These are phyloP conservation scores for Festucalex cinctus DNA, from an alignment of 2,113 vertebrate species.

Conservation along the genomic window DNA sequence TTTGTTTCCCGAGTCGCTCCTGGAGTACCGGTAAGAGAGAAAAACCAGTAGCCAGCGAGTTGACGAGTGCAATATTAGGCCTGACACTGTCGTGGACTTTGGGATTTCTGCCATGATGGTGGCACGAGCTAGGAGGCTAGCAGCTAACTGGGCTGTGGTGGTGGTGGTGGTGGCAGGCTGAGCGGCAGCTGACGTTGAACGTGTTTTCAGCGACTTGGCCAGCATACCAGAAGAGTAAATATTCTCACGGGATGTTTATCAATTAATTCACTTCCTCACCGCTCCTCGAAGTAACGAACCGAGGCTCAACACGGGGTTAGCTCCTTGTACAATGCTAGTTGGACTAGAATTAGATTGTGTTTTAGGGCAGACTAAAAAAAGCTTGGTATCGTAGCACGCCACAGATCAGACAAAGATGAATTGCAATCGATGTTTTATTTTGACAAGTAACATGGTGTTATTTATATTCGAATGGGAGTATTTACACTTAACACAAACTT, in stretches of 20 bases:
- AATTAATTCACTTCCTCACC: background rate
- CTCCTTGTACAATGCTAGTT: constrained; percentile 8
- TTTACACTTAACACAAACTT: background rate
- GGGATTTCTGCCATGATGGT: constrained; percentile 53
- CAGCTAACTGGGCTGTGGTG: constrained; percentile 37
- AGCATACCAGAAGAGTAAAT: background rate
- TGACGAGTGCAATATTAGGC: background rate
- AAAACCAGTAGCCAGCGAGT: background rate
- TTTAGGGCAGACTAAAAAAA: constrained; percentile 15
- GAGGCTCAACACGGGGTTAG: constrained; percentile 29
- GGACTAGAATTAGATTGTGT: constrained; percentile 26
- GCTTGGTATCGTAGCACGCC: constrained; percentile 1
- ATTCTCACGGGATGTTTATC: background rate
- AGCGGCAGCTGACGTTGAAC: constrained; percentile 43
- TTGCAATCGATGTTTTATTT: background rate
- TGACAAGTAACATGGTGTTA: background rate
- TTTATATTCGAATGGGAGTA: no score
- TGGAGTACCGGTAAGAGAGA: constrained; percentile 48
- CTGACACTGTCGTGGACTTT: constrained; percentile 38
- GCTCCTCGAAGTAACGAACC: background rate
- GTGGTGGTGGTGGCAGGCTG: constrained; percentile 29
- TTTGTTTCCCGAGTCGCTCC: background rate
- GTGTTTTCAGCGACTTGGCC: constrained; percentile 22
- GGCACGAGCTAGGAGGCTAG: constrained; percentile 50
- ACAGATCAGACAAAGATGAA: background rate